Percentiles rank a stretch among this genome's conserved stretches.
These are phyloP conservation scores for Papilio glaucus DNA, from an alignment of 1,140 invertebrate species.

Conservation along the genomic window DNA sequence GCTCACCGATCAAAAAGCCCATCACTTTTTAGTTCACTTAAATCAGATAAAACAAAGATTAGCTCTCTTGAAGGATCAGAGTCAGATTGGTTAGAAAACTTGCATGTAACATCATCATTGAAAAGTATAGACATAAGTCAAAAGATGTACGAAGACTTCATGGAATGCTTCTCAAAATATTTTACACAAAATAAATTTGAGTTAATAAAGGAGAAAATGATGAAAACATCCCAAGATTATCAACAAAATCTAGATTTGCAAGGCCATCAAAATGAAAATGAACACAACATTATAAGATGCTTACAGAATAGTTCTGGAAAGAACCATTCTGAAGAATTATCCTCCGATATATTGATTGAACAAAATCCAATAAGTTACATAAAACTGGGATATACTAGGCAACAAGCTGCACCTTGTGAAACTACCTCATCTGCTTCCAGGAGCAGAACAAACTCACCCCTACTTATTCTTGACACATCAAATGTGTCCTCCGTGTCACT, in stretches of 20 bases:
- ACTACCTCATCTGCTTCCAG: not conserved
- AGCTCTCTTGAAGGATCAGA: constrained; percentile 31
- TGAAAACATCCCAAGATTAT: constrained; percentile 44
- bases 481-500: constrained; percentile 24
- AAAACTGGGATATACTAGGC: not conserved
- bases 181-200: constrained; percentile 46
- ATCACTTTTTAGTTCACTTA: constrained; percentile 43
- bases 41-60: constrained; percentile 20
- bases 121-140: constrained; percentile 39
- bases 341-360: constrained; percentile 31
- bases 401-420: not conserved
- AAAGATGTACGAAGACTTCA: constrained; percentile 54
- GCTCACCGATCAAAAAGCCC: constrained; percentile 25
- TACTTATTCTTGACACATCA: not conserved
- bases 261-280: not conserved
- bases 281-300: not conserved
- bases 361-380: constrained; percentile 48
- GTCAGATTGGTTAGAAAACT: constrained; percentile 19
- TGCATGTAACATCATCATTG: constrained; percentile 27
- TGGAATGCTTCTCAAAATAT: constrained; percentile 50
- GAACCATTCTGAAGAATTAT: not conserved
- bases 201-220: constrained; percentile 44
- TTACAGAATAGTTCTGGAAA: not conserved
- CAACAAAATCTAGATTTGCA: constrained; percentile 45
- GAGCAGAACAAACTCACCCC: not conserved